These are phyloP conservation scores for Orycteropus afer DNA, from an alignment of 2,113 vertebrate species.

Conservation along the genomic window DNA sequence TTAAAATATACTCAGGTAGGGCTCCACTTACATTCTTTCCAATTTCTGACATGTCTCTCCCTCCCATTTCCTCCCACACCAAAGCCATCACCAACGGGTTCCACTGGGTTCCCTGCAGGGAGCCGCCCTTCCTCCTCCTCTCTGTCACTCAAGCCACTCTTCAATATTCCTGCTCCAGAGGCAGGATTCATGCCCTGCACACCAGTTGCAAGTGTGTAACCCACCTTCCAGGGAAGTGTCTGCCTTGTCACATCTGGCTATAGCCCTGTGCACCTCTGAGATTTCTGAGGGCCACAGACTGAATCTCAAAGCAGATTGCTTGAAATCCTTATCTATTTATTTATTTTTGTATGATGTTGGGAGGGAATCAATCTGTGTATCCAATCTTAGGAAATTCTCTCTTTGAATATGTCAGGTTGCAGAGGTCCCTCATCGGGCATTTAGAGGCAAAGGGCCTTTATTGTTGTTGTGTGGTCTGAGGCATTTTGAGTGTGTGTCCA, in stretches of 20 bases:
- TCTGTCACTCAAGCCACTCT: slow-evolving; percentile 49
- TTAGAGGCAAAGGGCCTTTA: not conserved
- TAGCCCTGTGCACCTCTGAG: not conserved
- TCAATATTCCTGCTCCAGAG: not conserved
- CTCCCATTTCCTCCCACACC: slow-evolving; percentile 10
- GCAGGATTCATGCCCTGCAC: not conserved
- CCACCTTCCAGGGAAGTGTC: not conserved
- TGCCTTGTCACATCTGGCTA: not conserved
- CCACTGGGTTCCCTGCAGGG: slow-evolving; percentile 20
- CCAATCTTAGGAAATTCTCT: not conserved
- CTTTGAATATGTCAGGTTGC: not conserved
- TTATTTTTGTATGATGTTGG: not conserved
- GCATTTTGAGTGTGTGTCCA: not conserved
- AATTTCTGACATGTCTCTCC: slow-evolving; percentile 36
- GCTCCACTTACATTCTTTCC: not conserved
- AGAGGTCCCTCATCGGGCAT: not conserved
- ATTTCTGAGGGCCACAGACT: not conserved
- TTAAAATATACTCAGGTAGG: slow-evolving; percentile 7
- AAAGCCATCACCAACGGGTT: slow-evolving; percentile 32
- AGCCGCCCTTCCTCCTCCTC: not conserved
- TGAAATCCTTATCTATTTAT: slow-evolving; percentile 8
- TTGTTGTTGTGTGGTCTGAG: not conserved
- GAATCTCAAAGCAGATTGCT: not conserved
- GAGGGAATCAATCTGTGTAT: not conserved
- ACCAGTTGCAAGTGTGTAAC: not conserved